These are phyloP conservation scores for Antheraea yamamai DNA, from an alignment of 2,888 invertebrate genomes.

Conservation along the genomic window DNA sequence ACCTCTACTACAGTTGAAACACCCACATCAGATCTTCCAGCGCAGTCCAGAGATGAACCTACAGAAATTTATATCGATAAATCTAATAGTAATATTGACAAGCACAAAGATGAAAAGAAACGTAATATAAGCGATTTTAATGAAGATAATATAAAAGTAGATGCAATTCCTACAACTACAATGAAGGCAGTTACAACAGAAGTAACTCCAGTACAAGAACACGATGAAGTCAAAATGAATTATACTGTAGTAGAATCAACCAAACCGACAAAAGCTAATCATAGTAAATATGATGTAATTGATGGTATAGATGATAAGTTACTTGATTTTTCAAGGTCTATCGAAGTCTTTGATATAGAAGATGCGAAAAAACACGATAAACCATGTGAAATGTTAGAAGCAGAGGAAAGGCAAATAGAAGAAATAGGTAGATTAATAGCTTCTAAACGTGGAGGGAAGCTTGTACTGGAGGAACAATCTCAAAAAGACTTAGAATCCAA, in stretches of 20 bases:
- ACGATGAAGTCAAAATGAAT: constrained; percentile 40
- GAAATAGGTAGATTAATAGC: constrained; percentile 74
- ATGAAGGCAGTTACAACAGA: constrained; percentile 34
- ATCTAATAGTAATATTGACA: constrained; percentile 36
- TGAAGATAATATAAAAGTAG: constrained; percentile 39
- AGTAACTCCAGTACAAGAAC: constrained; percentile 32
- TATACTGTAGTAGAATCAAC: constrained; percentile 47
- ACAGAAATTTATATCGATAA: constrained; percentile 28
- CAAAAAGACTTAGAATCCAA: constrained; percentile 69
- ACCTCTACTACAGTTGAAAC: constrained; percentile 43
- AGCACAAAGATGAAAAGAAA: constrained; percentile 58
- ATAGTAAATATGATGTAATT: constrained; percentile 49
- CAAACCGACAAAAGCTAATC: constrained; percentile 44
- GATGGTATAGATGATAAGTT: constrained; percentile 74
- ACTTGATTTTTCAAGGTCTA: constrained; percentile 65
- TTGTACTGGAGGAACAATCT: constrained; percentile 68
- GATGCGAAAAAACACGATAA: constrained; percentile 63
- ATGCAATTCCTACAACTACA: constrained; percentile 36
- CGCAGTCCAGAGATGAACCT: constrained; percentile 29
- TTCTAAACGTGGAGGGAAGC: constrained; percentile 62
- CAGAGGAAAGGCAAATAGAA: constrained; percentile 77
- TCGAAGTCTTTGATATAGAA: constrained; percentile 74
- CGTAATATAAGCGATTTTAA: constrained; percentile 56
- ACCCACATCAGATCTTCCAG: constrained; percentile 25
- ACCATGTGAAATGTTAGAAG: constrained; percentile 56